These are phyloP conservation scores for Castor canadensis DNA, from an alignment of 2,113 vertebrate species.

Conservation along the genomic window DNA sequence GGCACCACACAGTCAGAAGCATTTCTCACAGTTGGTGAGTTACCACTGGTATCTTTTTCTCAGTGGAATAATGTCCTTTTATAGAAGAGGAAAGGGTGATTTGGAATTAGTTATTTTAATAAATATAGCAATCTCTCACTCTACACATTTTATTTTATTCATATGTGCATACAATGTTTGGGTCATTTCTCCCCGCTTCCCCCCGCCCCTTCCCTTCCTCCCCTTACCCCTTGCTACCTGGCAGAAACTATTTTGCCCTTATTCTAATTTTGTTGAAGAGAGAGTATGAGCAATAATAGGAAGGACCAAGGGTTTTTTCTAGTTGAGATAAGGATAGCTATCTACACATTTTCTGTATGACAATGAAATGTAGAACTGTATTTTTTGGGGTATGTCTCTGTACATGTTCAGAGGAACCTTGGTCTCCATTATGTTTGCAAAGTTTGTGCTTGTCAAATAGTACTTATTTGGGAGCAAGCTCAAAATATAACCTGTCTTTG, in stretches of 20 bases:
- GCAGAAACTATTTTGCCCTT: too few relatives aligned
- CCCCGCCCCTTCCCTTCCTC: too few relatives aligned
- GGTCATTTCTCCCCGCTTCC: too few relatives aligned
- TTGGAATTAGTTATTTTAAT: neutral
- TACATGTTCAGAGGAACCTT: neutral
- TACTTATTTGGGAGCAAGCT: neutral
- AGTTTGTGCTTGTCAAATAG: neutral
- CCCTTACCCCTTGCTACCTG: too few relatives aligned
- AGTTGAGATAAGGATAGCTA: too few relatives aligned
- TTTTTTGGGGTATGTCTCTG: neutral
- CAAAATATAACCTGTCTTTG: neutral
- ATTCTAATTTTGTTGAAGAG: too few relatives aligned
- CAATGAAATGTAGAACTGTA: neutral
- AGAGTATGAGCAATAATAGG: too few relatives aligned
- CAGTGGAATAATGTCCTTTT: neutral
- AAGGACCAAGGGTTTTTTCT: too few relatives aligned
- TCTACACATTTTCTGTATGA: neutral
- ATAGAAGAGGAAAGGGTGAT: neutral
- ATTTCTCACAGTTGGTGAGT: constrained; percentile 84
- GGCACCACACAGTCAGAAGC: constrained; percentile 76
- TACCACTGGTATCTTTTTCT: fast-evolving
- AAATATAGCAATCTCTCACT: neutral
- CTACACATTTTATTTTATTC: too few relatives aligned
- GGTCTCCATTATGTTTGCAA: neutral
- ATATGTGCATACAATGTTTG: too few relatives aligned